Evolutionary conservation across 2,113 vertebrate species (phyloP).

Genomic region (Phyllostomus hastatus): DNA sequence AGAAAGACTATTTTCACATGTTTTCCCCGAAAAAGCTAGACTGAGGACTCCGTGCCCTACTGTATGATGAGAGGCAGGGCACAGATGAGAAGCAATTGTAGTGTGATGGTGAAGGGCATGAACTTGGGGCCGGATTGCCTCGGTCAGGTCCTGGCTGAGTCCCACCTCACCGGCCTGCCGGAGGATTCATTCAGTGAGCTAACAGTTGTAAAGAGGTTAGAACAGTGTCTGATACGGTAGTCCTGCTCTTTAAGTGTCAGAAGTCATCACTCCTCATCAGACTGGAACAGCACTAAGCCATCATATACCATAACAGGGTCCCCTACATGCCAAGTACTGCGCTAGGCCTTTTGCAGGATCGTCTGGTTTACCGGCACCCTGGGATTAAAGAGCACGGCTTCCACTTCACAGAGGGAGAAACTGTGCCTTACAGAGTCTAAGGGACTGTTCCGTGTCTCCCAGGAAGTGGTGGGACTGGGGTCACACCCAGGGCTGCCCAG

Average conservation of each 20-base stretch:
- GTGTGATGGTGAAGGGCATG: not conserved
- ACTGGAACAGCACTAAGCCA: not conserved
- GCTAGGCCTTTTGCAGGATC: not conserved
- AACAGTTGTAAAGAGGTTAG: not conserved
- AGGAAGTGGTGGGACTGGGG: not conserved
- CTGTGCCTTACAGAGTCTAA: not conserved
- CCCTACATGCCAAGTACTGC: not conserved
- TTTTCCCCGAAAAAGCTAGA: not conserved
- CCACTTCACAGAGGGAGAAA: not conserved
- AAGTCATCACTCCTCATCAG: too few species aligned
- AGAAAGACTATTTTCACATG: not conserved
- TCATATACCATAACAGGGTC: not conserved
- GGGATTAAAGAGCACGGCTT: not conserved
- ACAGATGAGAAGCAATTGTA: not conserved
- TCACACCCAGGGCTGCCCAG: not conserved
- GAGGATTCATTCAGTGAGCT: not conserved
- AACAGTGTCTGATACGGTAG: not conserved
- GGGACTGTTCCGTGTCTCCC: not conserved
- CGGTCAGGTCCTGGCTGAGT: not conserved
- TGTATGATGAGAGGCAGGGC: not conserved
- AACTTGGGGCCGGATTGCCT: not conserved
- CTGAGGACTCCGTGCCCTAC: not conserved
- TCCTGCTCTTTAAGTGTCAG: not conserved
- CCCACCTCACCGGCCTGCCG: not conserved
- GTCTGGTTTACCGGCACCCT: not conserved